Base-by-base conservation (phyloP, 1,140 invertebrate genomes). In the Drosophila tsacasi region DNA sequence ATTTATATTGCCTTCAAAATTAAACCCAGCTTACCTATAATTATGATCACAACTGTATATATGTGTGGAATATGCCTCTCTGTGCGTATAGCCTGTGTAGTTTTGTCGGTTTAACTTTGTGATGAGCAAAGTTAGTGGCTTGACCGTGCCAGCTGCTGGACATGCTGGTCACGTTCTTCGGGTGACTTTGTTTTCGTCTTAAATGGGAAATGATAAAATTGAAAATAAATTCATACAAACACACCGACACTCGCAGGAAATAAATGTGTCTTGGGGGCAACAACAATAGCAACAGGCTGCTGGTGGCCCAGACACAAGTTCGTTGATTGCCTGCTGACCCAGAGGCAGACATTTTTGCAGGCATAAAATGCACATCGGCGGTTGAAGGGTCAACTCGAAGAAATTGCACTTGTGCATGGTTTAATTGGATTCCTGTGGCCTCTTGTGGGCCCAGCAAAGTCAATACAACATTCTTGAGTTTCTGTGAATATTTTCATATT, bases 121-220 rank as follows among this genome's bases (percentile, higher is more conserved):
- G 79, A 86, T 86, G 83, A 82, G 80, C 80, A 87, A 87, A 87
- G 83, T 83, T 87, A 79, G 83, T 57, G 84, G 67, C 80, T 77
- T 71, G 69, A 78, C 84, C 78, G 63, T 83, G 83, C 55, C 83
- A 83, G 71, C 62, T 83, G 79, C 47, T 81, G 59, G 54, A 68
- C 62, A 83, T 90, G 85, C 85, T 42, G 81, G 81, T 83, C 84
- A 89, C 84, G 84, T 90, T 71, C 85, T 59, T 75, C 68, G 63
- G 77, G 85, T 89, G 84, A 89, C 85, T 89, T 89, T 89, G 84
- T 84, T 84, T 89, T 90, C 85, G 84, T 89, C 85, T 87, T 89
- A 90, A 89, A 89, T 89, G 78, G 81, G 78, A 90, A 89, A 84
- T 89, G 81, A 84, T 87, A 90, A 89, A 89, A 89, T 89, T 89